Evolutionary conservation across 2,113 vertebrate species (phyloP).

Genomic region (Anthoscopus minutus): DNA sequence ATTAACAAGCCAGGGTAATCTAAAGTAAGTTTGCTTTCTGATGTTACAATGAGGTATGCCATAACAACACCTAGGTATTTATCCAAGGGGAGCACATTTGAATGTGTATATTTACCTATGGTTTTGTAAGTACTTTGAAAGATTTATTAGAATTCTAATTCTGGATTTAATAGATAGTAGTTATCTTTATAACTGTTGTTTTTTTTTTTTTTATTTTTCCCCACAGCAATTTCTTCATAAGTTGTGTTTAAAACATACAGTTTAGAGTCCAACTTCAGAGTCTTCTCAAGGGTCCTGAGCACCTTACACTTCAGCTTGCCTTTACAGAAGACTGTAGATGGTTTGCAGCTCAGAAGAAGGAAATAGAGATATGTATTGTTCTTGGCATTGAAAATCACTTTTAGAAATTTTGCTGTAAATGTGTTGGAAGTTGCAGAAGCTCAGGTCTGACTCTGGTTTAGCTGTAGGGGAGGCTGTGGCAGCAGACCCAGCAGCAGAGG

Average conservation of each 20-base stretch:
- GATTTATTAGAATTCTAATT: not conserved
- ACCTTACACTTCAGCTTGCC: not conserved
- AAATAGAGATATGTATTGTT: not conserved
- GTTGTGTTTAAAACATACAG: not conserved
- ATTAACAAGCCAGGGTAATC: not conserved
- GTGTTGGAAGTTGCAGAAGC: not conserved
- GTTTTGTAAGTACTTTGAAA: not conserved
- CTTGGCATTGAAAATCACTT: not conserved
- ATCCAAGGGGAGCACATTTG: not conserved
- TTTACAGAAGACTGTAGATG: not conserved
- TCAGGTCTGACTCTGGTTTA: not conserved
- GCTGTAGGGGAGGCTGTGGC: not conserved
- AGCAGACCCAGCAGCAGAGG: not conserved
- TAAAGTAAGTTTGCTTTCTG: not conserved
- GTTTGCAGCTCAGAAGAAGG: not conserved
- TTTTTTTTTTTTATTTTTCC: too few species aligned
- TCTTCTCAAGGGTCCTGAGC: not conserved
- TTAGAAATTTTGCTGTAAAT: not conserved
- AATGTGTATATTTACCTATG: not conserved
- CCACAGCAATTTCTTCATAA: not conserved
- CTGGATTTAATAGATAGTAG: not conserved
- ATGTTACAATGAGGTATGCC: not conserved
- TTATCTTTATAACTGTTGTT: not conserved
- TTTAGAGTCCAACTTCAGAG: not conserved
- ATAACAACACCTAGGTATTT: not conserved